These are phyloP conservation scores for Eidolon dupreanum DNA, from an alignment of 2,797 vertebrate species.

Conservation along the genomic window DNA sequence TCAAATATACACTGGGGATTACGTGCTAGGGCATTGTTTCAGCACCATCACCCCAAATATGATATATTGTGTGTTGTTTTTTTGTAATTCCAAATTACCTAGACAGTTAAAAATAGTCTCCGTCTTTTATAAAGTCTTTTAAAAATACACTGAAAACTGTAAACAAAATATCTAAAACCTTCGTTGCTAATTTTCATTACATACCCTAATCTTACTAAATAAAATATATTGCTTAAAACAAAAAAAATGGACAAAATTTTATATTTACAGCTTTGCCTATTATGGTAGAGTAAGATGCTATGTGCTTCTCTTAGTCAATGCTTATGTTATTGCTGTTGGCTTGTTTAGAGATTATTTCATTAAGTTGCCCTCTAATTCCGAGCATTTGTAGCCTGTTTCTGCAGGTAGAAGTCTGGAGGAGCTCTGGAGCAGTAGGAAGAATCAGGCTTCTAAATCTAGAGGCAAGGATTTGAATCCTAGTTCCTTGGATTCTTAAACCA, in stretches of 20 bases:
- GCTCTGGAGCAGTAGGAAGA: not conserved
- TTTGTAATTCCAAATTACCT: not conserved
- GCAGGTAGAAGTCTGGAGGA: not conserved
- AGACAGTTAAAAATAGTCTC: not conserved
- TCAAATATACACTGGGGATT: not conserved
- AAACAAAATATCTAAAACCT: not conserved
- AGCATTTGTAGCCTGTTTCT: not conserved
- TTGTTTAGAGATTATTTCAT: not conserved
- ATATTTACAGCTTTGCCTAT: not conserved
- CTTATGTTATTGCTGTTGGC: not conserved
- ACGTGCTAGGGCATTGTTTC: not conserved
- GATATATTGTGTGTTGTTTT: not conserved
- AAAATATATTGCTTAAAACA: not conserved
- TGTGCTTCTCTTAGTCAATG: not conserved
- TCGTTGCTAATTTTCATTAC: not conserved
- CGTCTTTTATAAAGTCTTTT: not conserved
- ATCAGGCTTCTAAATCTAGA: not conserved
- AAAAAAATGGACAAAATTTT: not conserved
- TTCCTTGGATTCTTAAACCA: not conserved
- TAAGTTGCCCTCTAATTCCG: not conserved
- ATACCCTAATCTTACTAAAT: not conserved
- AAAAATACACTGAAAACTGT: not conserved
- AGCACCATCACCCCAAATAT: not conserved
- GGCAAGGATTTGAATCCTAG: not conserved
- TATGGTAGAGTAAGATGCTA: not conserved